A percentile compares a stretch with the other conserved stretches of the same genome.
Evolutionary conservation across 2,797 vertebrate species (phyloP).

Genomic region (Aldrovandia affinis): DNA sequence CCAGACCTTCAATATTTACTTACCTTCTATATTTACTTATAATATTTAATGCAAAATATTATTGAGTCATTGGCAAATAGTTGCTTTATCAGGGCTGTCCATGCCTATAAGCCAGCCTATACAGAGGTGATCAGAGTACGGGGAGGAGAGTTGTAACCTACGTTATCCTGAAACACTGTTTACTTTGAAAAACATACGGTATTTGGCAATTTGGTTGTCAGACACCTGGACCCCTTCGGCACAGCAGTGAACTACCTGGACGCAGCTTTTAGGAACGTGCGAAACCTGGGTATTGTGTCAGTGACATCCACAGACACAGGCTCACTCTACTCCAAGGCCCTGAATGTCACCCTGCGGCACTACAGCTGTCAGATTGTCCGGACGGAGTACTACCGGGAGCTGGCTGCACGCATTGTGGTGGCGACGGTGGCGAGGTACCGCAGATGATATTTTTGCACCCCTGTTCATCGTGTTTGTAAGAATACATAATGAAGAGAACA

Average conservation of each 20-base stretch:
- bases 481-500: too few relatives aligned
- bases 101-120: neutral
- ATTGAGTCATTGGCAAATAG: neutral
- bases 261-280: constrained; percentile 90
- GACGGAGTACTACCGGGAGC: constrained; percentile 93
- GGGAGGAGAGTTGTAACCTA: neutral
- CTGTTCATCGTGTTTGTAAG: too few relatives aligned
- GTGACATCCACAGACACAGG: constrained; percentile 92
- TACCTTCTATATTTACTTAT: too few relatives aligned
- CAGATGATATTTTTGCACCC: neutral
- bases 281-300: constrained; percentile 92
- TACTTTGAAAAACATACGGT: neutral
- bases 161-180: neutral
- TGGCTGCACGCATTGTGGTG: constrained; percentile 88
- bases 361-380: constrained; percentile 90
- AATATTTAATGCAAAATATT: too few relatives aligned
- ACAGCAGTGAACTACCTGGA: constrained; percentile 93
- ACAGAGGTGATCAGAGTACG: too few relatives aligned
- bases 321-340: constrained; percentile 91
- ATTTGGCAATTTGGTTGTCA: constrained; percentile 56
- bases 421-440: constrained; percentile 86
- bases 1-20: too few relatives aligned
- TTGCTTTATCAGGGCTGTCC: neutral
- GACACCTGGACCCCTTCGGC: constrained; percentile 94
- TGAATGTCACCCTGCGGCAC: constrained; percentile 89